Base-by-base conservation (phyloP, 1,140 invertebrate species). In the Apocrypta bakeri region DNA sequence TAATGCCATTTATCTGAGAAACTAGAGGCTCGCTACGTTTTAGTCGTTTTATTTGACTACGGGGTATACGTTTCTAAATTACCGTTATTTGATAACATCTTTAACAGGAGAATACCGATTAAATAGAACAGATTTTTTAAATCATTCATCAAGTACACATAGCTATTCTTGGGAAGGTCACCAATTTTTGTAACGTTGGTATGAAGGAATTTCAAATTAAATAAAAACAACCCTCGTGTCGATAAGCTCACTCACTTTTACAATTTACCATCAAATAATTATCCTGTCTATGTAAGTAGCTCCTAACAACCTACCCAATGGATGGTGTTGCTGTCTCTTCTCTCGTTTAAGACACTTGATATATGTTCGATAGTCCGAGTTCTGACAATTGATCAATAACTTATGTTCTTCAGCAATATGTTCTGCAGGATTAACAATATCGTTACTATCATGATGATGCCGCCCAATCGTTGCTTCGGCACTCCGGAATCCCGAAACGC, bases 291-390 rank as follows among this genome's bases (percentile, higher is more conserved):
- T n/a, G n/a, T n/a, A n/a, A n/a, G n/a, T n/a, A n/a, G n/a, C n/a
- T n/a, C n/a, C n/a, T 8, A 27, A 66, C n/a, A 29, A 4, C 24
- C 14, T 25, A 29, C 63, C 63, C 24, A 12, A 4, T 11, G 31
- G 27, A 56, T 75, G 71, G 17, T 25, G 27, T 21, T 90, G 90
- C n/a, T 90, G 90, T 63, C 90, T 88, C 74, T 90, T 92, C 14
- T 88, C 86, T 78, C 90, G 88, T 61, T 87, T 90, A 1, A 92
- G 79, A 25, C 91, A 92, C 75, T 87, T 88, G 42, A 92, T 87
- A 42, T 92, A 92, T 27, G 87, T 88, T 17, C 89, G 87, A 81
- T 91, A 92, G 81, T 92, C 89, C 21, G 86, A 68, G 84, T 91
- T 73, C 27, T 89, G 86, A 56, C 91, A 92, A 24, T 83, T 68